Evolutionary conservation across 2,888 invertebrate species (phyloP).

Genomic region (Cephus runcator): DNA sequence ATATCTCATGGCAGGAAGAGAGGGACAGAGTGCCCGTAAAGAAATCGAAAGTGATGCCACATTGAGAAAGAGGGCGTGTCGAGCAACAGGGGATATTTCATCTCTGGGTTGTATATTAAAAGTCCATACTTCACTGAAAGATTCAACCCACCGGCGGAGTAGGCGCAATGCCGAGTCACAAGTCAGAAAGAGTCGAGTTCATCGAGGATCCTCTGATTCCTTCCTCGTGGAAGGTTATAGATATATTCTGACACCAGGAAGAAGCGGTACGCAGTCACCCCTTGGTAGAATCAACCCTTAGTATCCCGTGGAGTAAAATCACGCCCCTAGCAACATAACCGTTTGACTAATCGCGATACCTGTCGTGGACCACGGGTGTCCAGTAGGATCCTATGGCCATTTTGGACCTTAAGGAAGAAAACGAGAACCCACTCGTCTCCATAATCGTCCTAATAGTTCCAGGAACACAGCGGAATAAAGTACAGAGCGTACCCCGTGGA

Average conservation of each 20-base stretch:
- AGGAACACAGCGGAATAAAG: background rate
- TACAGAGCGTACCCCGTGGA: background rate
- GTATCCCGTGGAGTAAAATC: constrained; percentile 49
- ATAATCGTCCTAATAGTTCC: background rate
- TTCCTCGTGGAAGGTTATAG: background rate
- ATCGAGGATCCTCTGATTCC: background rate
- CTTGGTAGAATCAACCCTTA: background rate
- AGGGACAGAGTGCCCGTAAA: constrained; percentile 2
- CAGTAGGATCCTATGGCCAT: background rate
- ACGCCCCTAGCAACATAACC: constrained; percentile 35
- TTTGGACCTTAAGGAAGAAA: background rate
- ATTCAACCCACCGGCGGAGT: background rate
- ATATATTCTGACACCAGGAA: background rate
- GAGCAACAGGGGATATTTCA: background rate
- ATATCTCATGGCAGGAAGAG: background rate
- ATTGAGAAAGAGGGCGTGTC: background rate
- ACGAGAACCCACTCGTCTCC: constrained; percentile 11
- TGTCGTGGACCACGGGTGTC: constrained; percentile 16
- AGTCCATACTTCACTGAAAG: background rate
- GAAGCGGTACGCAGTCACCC: background rate
- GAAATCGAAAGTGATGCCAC: constrained; percentile 6
- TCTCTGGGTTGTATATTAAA: background rate
- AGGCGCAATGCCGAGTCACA: background rate
- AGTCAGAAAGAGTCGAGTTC: background rate
- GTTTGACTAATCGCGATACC: constrained; percentile 40